Evolutionary conservation across 2,888 invertebrate genomes (phyloP), one percentile per base, ranked within the genome.

Genomic region (Brenthis hecate): DNA sequence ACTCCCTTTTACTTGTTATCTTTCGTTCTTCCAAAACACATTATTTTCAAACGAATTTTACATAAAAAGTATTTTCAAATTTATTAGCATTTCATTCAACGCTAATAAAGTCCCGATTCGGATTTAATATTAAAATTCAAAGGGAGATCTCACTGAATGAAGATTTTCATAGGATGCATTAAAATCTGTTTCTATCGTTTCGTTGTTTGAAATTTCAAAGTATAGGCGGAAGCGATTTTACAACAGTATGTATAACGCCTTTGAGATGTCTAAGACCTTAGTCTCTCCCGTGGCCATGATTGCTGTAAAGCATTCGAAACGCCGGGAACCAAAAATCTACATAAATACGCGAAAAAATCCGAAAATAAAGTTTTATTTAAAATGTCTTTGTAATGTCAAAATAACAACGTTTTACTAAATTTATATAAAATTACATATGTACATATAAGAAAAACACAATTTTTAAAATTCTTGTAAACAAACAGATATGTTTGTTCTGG

Each of bases 161-260:
- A 90, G 87, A 91, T 90, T 91, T 91, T 91, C 92, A 91, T 91
- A 89, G 90, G 89, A 90, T 87, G 84, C 91, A 90, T 92, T 91
- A 91, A 92, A 92, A 92, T 92, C 91, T 92, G 91, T 91, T 91
- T 88, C 88, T 81, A 88, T 82, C 77, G 86, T 83, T 87, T 81
- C 84, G 80, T 77, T 80, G 78, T 81, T 80, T 72, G 73, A n/a
- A 63, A 70, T 11, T 77, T 0, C 65, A 85, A 83, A 71, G 19
- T 5, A 70, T 32, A 53, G 61, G 72, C 57, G 14, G 13, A 67
- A 60, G 70, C 73, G 72, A 19, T n/a, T 36, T 60, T 47, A 16
- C 1, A 28, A 55, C 11, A 43, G 36, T 19, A 19, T 19, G 19
- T 19, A 19, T 19, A 19, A 1, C 19, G 19, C 19, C 19, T 19